These are phyloP conservation scores for Epinotia bilunana DNA, from an alignment of 2,888 invertebrate species.

Conservation along the genomic window DNA sequence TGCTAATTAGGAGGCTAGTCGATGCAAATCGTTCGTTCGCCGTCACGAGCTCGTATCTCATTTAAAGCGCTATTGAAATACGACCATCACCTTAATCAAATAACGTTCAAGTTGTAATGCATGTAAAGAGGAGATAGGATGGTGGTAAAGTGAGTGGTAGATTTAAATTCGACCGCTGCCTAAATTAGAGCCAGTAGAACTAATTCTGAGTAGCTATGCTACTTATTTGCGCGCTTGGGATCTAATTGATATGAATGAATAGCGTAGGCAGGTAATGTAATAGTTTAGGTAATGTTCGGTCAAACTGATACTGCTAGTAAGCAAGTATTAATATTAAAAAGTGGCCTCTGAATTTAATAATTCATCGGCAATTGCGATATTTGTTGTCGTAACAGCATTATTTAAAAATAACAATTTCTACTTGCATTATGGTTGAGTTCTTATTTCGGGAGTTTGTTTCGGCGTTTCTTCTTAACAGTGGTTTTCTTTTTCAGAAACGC, in stretches of 20 bases:
- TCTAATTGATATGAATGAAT: conserved; percentile 3
- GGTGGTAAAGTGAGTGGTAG: conserved; percentile 49
- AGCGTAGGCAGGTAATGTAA: background rate
- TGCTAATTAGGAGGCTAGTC: conserved; percentile 72
- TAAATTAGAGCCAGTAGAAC: conserved; percentile 56
- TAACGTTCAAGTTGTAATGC: background rate
- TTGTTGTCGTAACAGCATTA: too few relatives aligned
- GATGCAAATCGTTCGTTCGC: conserved; percentile 34
- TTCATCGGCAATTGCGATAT: too few relatives aligned
- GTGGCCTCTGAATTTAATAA: too few relatives aligned
- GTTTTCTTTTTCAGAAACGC: too few relatives aligned
- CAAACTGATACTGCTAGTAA: background rate
- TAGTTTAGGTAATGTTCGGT: background rate
- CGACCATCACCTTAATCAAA: background rate
- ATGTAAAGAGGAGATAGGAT: background rate
- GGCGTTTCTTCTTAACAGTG: too few relatives aligned
- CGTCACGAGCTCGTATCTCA: conserved; percentile 17
- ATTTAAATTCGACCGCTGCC: conserved; percentile 61
- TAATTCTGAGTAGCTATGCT: conserved; percentile 50
- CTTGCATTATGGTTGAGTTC: too few relatives aligned
- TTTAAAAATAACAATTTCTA: too few relatives aligned
- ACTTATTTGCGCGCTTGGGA: conserved; percentile 42
- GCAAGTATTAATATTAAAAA: too few relatives aligned
- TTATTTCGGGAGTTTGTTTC: too few relatives aligned
- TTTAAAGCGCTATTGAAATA: background rate